Evolutionary conservation across 2,113 vertebrate genomes (phyloP).

Genomic region (Rafetus swinhoei): DNA sequence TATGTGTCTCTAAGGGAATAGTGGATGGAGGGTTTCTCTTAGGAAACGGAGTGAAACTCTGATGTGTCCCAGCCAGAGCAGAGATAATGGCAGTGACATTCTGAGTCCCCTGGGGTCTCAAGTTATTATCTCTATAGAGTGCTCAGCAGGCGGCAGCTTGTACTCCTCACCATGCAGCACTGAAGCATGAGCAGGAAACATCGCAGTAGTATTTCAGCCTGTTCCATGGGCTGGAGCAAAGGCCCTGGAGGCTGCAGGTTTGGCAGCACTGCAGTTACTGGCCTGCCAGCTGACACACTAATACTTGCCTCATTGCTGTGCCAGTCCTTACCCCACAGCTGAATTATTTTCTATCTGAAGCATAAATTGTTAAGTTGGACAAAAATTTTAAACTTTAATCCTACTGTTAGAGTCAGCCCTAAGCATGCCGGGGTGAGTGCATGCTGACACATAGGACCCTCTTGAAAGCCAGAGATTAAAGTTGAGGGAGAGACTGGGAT

Average conservation of each 20-base stretch:
- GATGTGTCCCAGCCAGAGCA: fast-evolving
- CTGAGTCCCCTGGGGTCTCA: background rate
- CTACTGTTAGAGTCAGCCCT: background rate
- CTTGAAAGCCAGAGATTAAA: background rate
- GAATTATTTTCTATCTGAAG: constrained; percentile 18
- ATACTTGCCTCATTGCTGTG: constrained; percentile 30
- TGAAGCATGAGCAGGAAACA: background rate
- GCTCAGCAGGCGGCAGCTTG: background rate
- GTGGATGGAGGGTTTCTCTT: fast-evolving
- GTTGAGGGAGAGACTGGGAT: background rate
- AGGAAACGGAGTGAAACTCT: background rate
- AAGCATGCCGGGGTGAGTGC: background rate
- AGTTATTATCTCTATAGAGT: background rate
- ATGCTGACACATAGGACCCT: background rate
- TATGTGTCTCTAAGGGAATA: fast-evolving
- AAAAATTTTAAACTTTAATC: constrained; percentile 1
- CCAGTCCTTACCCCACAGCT: background rate
- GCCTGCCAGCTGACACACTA: constrained; percentile 8
- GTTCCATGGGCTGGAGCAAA: background rate
- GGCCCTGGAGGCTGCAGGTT: background rate
- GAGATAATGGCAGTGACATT: fast-evolving
- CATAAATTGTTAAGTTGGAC: background rate
- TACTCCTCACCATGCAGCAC: background rate
- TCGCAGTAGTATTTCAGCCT: background rate
- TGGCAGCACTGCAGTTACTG: constrained; percentile 14